Evolutionary conservation across 1,140 invertebrate genomes (phyloP), one percentile per base, ranked within the genome.

Genomic region (Dendroctonus ponderosae): DNA sequence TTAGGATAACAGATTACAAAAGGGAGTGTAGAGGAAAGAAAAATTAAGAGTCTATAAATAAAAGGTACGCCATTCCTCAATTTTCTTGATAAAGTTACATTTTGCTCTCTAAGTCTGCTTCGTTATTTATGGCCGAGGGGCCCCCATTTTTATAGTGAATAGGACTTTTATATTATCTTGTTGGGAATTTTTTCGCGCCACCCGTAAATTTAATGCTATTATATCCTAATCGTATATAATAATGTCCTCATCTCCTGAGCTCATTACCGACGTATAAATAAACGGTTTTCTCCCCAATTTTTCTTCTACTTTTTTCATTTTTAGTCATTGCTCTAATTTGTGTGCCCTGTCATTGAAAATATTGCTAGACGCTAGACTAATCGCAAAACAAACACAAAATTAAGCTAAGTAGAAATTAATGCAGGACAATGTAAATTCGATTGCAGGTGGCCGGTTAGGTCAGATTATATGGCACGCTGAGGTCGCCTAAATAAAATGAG

Each of bases 331-430:
- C 3, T 3, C 26, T 26, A 26, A 26, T 26, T 26, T 26, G 1
- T 26, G 26, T 26, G 26, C 26, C 26, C 26, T 26, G 3, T 3
- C 26, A 26, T 26, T 26, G 26, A 26, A 26, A 26, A 26, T 26
- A 26, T 26, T 26, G 26, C 26, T 26, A 26, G 26, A 26, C 1
- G 26, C 26, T 26, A 26, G 26, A 26, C 1, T 26, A 26, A 26
- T 26, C 26, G 26, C 26, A 12, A 43, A 39, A n/a, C 48, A 54
- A 60, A 63, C 51, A 15, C 46, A 48, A 63, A 63, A 63, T 63
- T 63, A 63, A n/a, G 37, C 40, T 14, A 63, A 63, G 51, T 38
- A 63, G 61, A 54, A 53, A 15, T 54, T 54, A 63, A 63, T 63
- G 61, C 42, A 54, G 48, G 46, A 63, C 48, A 63, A 63, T 63